Base-by-base conservation (phyloP, 2,113 vertebrate genomes). In the Siniperca knerii region DNA sequence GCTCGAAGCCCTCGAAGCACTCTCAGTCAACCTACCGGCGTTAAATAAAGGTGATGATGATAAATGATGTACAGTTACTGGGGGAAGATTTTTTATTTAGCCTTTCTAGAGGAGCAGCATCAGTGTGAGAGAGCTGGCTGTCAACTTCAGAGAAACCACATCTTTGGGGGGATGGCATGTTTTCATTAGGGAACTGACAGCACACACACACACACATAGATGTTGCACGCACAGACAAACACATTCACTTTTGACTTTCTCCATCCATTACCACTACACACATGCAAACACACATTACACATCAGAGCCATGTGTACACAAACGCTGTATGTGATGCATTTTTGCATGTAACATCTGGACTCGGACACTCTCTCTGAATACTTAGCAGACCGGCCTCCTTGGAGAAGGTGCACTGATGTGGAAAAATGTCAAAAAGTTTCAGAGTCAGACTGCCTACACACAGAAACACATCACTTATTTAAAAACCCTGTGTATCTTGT, bases 41-140 rank as follows among this genome's bases (percentile, higher is more conserved):
- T 72, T 65, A 66, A 83, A 85, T 85, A 55, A 82, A 87, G 82
- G 79, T 84, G 75, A 75, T 80, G 83, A 78, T 79, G 75, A 79
- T 87, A 78, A 81, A 88, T 91, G 72, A 89, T 71, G 55, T 76
- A 70, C 68, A 42, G 68, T 79, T 79, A 65, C 72, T n/a, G 0
- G 6, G 76, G 81, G 87, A 64, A 71, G 77, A 25, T 66, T 54
- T 75, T 79, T 81, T 74, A 89, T 88, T 86, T 64, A 65, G 69
- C 44, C 50, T 71, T 83, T 83, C 72, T 35, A 35, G 79, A 78
- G 42, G 23, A 76, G 73, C 80, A 73, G 40, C 80, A 54, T 76
- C 81, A 75, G 42, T 57, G 52, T 46, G 55, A 58, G 55, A 58
- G 54, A 81, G 73, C 72, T 50, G 40, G 40, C 81, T 67, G 83